phyloP scores from a whole-genome alignment of 37 sponge, comb jelly and placozoan genomes.

The Crambe crambe region DNA sequence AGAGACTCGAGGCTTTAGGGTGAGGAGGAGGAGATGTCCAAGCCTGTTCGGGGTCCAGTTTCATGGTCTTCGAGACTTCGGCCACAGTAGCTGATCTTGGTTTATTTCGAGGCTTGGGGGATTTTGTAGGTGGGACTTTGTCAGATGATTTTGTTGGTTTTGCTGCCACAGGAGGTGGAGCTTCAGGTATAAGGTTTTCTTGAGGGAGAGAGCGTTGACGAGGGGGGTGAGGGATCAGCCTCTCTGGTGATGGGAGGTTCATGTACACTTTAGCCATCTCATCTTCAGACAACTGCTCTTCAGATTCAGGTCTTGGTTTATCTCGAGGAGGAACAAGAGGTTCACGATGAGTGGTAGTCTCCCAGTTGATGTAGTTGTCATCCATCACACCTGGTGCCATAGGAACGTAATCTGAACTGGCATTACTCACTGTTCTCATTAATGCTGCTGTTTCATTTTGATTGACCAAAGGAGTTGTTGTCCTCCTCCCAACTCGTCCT shows the following conservation, averaged over 20 bases:
- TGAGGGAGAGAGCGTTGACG: background rate
- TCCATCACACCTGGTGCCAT: slow-evolving; percentile 11
- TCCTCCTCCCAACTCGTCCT: background rate
- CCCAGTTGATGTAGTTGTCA: slow-evolving; percentile 44
- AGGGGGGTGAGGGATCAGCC: background rate
- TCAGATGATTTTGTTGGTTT: background rate
- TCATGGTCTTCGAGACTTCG: no score
- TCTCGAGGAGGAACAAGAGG: background rate
- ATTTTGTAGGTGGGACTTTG: background rate
- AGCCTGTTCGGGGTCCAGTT: no score
- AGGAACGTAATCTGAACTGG: slow-evolving; percentile 13
- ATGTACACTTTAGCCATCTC: background rate
- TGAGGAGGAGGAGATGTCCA: no score
- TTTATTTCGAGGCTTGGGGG: background rate
- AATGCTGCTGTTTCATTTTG: background rate
- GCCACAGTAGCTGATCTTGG: background rate
- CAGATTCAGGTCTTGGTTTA: background rate
- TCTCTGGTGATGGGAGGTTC: slow-evolving; percentile 12
- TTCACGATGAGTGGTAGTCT: background rate
- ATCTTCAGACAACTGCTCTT: background rate
- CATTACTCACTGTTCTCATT: background rate
- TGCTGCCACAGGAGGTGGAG: no score
- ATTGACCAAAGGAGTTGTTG: no score
- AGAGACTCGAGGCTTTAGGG: no score
- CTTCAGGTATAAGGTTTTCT: no score